Evolutionary conservation across 1,140 invertebrate species (phyloP), one percentile per base, ranked within the genome.

Genomic region (Drosophila pandora): DNA sequence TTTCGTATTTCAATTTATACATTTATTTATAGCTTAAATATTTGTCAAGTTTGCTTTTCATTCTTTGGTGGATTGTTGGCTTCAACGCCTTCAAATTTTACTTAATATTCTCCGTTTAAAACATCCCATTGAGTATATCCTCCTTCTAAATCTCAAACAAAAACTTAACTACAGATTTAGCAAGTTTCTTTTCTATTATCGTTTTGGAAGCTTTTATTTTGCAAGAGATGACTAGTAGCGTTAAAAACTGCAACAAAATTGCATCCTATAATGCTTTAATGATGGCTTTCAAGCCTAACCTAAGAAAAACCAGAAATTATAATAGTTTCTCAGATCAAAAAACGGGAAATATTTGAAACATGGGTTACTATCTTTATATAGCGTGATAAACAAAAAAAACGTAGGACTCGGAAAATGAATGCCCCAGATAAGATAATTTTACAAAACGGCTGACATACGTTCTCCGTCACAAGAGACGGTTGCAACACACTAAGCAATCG

Each of bases 1-100:
- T 84, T 67, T 67, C 41, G 68, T 54, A 62, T 62, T 39, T 50
- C 32, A 43, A 23, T 68, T 75, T 78, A 74, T 64, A 76, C 71
- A 76, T 47, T 60, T 65, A 67, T 61, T 68, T 82, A 76, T 82
- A 82, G 55, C 71, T 84, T 84, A 84, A 79, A 64, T 79, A 82
- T 69, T 83, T 76, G 70, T 76, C 25, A 68, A 60, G 53, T 79
- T 76, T 76, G 39, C 49, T 73, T 54, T 60, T 63, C 21, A 47
- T 60, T 81, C 59, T 83, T 62, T 72, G 71, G 71, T 79, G 69
- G 74, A 64, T 76, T 77, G 69, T 71, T 57, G 70, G 60, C 61
- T 49, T 73, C 52, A 34, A 52, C 57, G 68, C 57, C 71, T 32
- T 63, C 47, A 56, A 59, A 39, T 64, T 65, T 32, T 68, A 57